Base-by-base conservation (phyloP, 2,888 invertebrate species). In the Allacma fusca region DNA sequence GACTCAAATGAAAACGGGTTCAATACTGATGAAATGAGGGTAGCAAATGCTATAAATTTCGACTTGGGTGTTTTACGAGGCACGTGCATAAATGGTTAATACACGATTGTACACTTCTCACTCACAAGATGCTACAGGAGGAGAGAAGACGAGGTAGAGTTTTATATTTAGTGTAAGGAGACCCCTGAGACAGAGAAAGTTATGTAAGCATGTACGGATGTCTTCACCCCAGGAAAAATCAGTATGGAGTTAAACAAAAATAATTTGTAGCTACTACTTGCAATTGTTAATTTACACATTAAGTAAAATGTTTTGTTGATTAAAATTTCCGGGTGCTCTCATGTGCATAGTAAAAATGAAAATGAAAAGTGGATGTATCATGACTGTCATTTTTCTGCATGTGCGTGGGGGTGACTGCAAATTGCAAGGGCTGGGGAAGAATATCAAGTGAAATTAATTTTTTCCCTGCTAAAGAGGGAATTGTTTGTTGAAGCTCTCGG, bases 1-100 rank as follows among this genome's bases (percentile, higher is more conserved):
- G n/a, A 50, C 7, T 50, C 16, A 50, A 50, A 50, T 50, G 50
- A 50, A 50, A 50, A 16, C 50, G 50, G n/a, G 50, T n/a, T n/a
- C 50, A 50, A 50, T 50, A 50, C 50, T 50, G 50, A 50, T 16
- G 50, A n/a, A 50, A 50, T 50, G 50, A 50, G 50, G 19, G 50
- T 50, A n/a, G 50, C 9, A 50, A 50, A 16, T 16, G 50, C 50
- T 50, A 50, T 50, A 50, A 50, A 50, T 50, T 50, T 50, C 50
- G 2, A 50, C 50, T 13, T 34, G n/a, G 2, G n/a, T 50, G 2
- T 50, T 50, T 50, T 50, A 50, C 50, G 50, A 50, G 16, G 50
- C n/a, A 13, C 50, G 16, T 50, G 50, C 50, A 19, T 50, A n/a
- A 19, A n/a, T 50, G n/a, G 9, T n/a, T 50, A 50, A 34, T 34